Evolutionary conservation across 2,888 invertebrate species (phyloP).

Genomic region (Cerastoderma edule): DNA sequence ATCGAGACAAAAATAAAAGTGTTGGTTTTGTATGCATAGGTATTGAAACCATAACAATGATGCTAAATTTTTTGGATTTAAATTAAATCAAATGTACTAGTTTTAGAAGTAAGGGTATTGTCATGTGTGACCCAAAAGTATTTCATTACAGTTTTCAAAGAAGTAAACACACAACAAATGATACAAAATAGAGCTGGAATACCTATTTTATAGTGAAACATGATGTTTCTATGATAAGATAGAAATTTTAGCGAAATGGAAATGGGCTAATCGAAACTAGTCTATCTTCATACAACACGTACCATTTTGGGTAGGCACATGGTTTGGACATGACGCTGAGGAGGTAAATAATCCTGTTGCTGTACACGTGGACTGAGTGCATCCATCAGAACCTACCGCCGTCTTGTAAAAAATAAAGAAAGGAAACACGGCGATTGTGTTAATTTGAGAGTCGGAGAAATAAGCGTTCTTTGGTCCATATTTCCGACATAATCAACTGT

Average conservation of each 20-base stretch:
- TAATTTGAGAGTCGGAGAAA: neutral
- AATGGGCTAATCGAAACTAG: too few species aligned
- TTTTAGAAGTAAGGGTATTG: too few species aligned
- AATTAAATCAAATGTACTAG: too few species aligned
- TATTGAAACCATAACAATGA: too few species aligned
- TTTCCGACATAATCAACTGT: neutral
- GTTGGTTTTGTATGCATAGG: too few species aligned
- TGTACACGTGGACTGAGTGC: constrained; percentile 1
- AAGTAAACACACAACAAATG: neutral
- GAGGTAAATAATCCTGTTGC: neutral
- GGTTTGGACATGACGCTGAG: neutral
- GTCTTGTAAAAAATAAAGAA: neutral
- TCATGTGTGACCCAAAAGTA: neutral
- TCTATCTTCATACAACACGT: too few species aligned
- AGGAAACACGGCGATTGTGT: neutral
- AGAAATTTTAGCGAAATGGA: neutral
- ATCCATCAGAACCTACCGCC: neutral
- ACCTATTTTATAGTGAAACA: neutral
- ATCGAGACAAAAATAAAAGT: too few species aligned
- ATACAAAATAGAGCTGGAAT: neutral
- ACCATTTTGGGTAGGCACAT: neutral
- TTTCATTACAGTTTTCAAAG: neutral
- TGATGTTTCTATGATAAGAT: neutral
- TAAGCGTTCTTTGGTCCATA: too few species aligned
- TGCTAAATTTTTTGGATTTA: too few species aligned